phyloP scores from a whole-genome alignment of 2,797 vertebrate species.

The Thaleichthys pacificus region DNA sequence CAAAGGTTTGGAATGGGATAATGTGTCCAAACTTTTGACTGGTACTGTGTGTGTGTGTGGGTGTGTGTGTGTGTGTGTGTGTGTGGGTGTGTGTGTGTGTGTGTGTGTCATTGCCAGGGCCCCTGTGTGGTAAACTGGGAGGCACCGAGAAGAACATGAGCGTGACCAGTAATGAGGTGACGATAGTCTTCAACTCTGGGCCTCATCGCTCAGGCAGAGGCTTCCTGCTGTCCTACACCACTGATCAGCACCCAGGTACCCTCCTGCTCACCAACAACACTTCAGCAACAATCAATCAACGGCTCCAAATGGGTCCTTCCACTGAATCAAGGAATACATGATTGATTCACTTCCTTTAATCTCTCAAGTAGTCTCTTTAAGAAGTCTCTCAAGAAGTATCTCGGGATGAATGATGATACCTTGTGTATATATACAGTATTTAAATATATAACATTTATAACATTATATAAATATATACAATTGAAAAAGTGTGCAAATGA shows the following conservation, averaged over 20 bases:
- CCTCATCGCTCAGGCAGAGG: slow-evolving; percentile 84
- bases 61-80: slow-evolving; percentile 12
- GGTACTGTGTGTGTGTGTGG: background rate
- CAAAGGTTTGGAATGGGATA: too few relatives aligned
- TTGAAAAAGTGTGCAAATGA: too few relatives aligned
- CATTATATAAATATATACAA: too few relatives aligned
- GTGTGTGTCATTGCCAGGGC: slow-evolving; percentile 69
- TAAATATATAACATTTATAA: too few relatives aligned
- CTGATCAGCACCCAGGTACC: slow-evolving; percentile 76
- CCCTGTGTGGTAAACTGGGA: slow-evolving; percentile 76
- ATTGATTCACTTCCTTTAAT: too few relatives aligned
- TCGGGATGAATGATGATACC: too few relatives aligned
- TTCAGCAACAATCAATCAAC: background rate
- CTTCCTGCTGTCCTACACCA: slow-evolving; percentile 83
- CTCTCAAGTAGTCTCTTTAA: too few relatives aligned
- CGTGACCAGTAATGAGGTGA: slow-evolving; percentile 73
- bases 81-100: slow-evolving; percentile 14
- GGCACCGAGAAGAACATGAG: slow-evolving; percentile 63
- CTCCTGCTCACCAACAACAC: background rate
- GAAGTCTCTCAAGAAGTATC: too few relatives aligned
- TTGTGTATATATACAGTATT: too few relatives aligned
- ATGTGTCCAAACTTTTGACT: background rate
- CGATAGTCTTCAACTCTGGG: slow-evolving; percentile 77
- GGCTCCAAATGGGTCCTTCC: background rate
- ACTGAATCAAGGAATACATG: too few relatives aligned